A percentile compares a stretch with the other conserved stretches of the same genome.
These are phyloP conservation scores for Ophraella communa DNA, from an alignment of 2,888 invertebrate genomes.

Conservation along the genomic window DNA sequence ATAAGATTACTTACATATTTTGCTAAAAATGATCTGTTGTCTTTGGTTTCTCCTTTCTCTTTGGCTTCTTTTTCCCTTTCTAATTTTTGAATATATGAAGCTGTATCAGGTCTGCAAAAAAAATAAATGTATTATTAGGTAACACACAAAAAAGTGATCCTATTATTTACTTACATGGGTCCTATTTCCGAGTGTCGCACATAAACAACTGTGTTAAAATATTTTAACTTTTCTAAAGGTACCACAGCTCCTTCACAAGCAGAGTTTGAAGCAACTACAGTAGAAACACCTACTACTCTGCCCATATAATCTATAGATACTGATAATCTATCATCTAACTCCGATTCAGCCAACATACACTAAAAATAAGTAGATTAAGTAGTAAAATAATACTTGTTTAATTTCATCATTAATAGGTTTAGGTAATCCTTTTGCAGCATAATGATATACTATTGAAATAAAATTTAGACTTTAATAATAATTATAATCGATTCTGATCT, in stretches of 20 bases:
- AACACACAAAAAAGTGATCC: too few species aligned
- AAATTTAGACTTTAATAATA: too few species aligned
- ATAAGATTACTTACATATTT: constrained; percentile 89
- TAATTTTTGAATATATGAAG: constrained; percentile 90
- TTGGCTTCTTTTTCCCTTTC: constrained; percentile 90
- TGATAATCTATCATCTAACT: constrained; percentile 79
- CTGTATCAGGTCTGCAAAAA: constrained; percentile 84
- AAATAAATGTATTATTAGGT: constrained; percentile 6
- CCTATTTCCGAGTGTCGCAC: constrained; percentile 83
- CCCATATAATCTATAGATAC: constrained; percentile 82
- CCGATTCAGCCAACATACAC: constrained; percentile 78
- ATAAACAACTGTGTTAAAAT: constrained; percentile 79
- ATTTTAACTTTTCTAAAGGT: constrained; percentile 58
- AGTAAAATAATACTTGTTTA: too few species aligned
- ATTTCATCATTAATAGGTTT: too few species aligned
- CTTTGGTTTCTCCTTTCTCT: constrained; percentile 88
- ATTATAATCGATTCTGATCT: too few species aligned
- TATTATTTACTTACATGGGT: constrained; percentile 67
- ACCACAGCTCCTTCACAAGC: constrained; percentile 61
- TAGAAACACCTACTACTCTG: constrained; percentile 74
- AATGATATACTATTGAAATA: too few species aligned
- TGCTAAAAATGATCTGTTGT: constrained; percentile 93
- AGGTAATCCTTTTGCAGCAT: too few species aligned
- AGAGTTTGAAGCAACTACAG: constrained; percentile 62
- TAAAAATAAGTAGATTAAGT: constrained; percentile 54